Conservation (phyloP, 1,140 invertebrate genomes). For the Calycopis cecrops region DNA sequence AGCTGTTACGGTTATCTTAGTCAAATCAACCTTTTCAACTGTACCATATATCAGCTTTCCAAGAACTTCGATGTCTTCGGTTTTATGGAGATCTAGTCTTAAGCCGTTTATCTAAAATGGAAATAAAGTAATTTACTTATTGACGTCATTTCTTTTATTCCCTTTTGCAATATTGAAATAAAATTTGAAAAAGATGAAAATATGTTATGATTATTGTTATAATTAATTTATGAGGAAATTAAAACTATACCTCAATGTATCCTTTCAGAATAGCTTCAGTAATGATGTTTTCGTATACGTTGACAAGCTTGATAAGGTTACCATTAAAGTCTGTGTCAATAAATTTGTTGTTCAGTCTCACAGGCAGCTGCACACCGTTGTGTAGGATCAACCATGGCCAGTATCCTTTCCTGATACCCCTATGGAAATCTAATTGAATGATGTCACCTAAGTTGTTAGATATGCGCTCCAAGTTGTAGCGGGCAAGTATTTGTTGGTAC, state of each 20-base stretch:
- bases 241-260: conserved; percentile 68
- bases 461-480: conserved; percentile 81
- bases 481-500: conserved; percentile 78
- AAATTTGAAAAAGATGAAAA: background rate
- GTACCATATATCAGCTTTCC: conserved; percentile 50
- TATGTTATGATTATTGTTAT: background rate
- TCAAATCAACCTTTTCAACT: conserved; percentile 36
- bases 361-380: conserved; percentile 79
- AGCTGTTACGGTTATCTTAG: conserved; percentile 31
- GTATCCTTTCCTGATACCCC: conserved; percentile 76
- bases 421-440: conserved; percentile 63
- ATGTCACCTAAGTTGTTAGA: conserved; percentile 77
- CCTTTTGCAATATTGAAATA: background rate
- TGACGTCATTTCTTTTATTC: too few relatives aligned
- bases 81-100: conserved; percentile 42
- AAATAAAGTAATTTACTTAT: background rate
- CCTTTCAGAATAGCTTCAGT: conserved; percentile 80
- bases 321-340: conserved; percentile 70
- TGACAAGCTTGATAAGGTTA: conserved; percentile 68
- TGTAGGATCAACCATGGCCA: conserved; percentile 77
- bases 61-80: conserved; percentile 48
- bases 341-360: conserved; percentile 76
- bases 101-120: conserved; percentile 44
- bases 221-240: background rate
- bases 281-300: conserved; percentile 77